Evolutionary conservation across 2,888 invertebrate genomes (phyloP).

Genomic region (Euzophera pinguis): DNA sequence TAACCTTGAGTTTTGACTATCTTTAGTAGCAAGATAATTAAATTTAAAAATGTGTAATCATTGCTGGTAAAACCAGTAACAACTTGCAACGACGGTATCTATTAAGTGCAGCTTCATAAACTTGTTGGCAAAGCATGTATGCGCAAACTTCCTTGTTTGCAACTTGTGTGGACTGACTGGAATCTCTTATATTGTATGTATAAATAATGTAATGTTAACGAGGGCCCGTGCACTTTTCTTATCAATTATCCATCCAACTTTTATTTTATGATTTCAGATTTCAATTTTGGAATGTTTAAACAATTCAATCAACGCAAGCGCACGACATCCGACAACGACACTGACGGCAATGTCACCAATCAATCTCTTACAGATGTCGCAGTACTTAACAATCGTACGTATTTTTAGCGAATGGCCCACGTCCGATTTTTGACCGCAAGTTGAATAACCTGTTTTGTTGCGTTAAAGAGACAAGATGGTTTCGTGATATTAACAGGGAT

Average conservation of each 20-base stretch:
- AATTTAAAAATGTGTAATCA: not conserved
- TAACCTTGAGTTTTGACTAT: constrained; percentile 1
- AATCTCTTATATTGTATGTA: not conserved
- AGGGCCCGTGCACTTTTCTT: no score
- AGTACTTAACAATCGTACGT: constrained; percentile 26
- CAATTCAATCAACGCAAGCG: no score
- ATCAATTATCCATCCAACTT: no score
- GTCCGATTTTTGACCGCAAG: constrained; percentile 22
- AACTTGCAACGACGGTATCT: constrained; percentile 2
- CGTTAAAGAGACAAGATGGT: constrained; percentile 21
- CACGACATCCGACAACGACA: no score
- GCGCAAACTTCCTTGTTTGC: not conserved
- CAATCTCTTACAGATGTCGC: not conserved
- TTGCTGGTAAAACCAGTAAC: not conserved
- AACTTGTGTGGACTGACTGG: not conserved
- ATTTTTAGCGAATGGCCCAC: constrained; percentile 42
- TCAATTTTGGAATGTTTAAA: no score
- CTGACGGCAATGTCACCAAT: not conserved
- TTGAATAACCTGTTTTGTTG: constrained; percentile 36
- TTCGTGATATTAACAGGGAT: constrained; percentile 7
- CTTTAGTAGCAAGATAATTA: not conserved
- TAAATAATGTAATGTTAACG: no score
- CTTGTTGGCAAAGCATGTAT: not conserved
- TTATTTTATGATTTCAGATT: no score
- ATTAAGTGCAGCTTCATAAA: constrained; percentile 9